A percentile compares a stretch with the other conserved stretches of the same genome.
Conservation (phyloP, 2,888 invertebrate genomes). For the Hirudinaria manillensis region DNA sequence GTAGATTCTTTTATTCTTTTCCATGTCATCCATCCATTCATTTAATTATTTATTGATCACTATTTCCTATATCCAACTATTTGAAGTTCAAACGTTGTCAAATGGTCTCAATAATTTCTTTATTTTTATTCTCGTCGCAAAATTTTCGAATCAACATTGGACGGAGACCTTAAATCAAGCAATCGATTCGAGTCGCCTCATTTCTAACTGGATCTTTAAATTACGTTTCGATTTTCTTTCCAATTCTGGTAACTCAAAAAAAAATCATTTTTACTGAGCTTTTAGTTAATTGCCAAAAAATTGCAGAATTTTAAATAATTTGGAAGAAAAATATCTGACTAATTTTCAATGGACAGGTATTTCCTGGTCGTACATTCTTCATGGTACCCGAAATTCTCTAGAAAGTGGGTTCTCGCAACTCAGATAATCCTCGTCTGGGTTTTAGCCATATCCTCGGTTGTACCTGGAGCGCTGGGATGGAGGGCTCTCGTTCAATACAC, state of each 20-base stretch:
- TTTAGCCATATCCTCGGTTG: slow-evolving; percentile 19
- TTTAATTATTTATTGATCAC: background rate
- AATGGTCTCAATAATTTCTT: background rate
- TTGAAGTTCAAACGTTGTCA: background rate
- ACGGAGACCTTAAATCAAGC: no score
- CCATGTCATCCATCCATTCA: background rate
- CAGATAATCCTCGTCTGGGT: slow-evolving; percentile 31
- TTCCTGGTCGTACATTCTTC: slow-evolving; percentile 30
- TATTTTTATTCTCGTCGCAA: background rate
- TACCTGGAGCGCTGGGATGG: slow-evolving; percentile 33
- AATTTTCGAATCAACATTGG: no score
- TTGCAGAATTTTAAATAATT: background rate
- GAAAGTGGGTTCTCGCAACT: slow-evolving; percentile 13
- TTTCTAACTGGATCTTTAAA: no score
- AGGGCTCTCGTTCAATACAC: slow-evolving; percentile 34
- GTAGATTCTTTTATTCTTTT: no score
- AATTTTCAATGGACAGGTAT: slow-evolving; percentile 21
- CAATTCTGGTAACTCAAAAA: no score
- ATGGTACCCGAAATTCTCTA: slow-evolving; percentile 22
- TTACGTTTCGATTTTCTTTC: no score
- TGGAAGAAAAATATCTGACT: background rate
- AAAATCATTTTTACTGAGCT: no score
- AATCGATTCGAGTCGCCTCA: no score
- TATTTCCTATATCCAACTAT: background rate
- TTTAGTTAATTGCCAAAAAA: background rate